phyloP scores from a whole-genome alignment of 1,140 invertebrate genomes.

The Lepidotrigona ventralis region DNA sequence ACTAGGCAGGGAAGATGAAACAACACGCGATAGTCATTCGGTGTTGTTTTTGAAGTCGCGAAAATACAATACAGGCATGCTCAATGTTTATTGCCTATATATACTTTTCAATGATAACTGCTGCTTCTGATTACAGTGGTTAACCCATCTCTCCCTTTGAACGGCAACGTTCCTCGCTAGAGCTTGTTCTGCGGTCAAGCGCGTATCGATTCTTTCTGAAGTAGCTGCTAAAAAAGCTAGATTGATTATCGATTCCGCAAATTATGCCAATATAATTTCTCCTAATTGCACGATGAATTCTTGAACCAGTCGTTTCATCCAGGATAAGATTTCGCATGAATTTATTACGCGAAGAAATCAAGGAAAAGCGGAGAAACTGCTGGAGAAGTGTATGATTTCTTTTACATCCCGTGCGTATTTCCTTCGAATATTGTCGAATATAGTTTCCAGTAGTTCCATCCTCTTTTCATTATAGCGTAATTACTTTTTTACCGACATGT shows the following conservation, averaged over 20 bases:
- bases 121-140: slow-evolving; percentile 9
- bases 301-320: no score
- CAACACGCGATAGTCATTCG: slow-evolving; percentile 2
- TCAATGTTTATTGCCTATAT: not conserved
- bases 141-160: slow-evolving; percentile 18
- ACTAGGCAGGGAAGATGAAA: not conserved
- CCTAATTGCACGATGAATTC: not conserved
- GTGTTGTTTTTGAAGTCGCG: slow-evolving; percentile 61
- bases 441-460: not conserved
- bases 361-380: not conserved
- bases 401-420: not conserved
- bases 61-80: slow-evolving; percentile 56
- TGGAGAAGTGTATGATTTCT: not conserved
- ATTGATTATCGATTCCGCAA: slow-evolving; percentile 21
- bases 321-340: not conserved
- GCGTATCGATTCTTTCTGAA: slow-evolving; percentile 51
- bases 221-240: not conserved
- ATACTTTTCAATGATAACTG: not conserved
- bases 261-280: not conserved
- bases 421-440: not conserved
- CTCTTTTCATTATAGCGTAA: not conserved
- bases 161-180: slow-evolving; percentile 35
- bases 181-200: not conserved
- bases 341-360: not conserved
- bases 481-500: not conserved